These are phyloP conservation scores for Gari tellinella DNA, from an alignment of 2,888 invertebrate species.

Conservation along the genomic window DNA sequence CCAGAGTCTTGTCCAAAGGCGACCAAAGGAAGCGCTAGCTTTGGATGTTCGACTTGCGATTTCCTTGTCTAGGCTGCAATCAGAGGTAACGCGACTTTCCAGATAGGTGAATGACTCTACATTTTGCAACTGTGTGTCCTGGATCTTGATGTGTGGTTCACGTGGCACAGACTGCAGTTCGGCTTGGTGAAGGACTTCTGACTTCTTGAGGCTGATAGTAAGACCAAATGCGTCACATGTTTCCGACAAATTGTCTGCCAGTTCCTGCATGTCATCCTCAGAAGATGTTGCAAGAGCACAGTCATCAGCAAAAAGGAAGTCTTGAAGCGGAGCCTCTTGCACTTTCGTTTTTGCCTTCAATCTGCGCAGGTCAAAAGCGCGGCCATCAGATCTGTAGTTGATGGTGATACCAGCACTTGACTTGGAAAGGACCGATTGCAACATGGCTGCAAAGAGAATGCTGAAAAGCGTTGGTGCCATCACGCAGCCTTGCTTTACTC, in stretches of 20 bases:
- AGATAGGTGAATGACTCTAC: slow-evolving; percentile 22
- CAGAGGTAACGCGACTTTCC: slow-evolving; percentile 8
- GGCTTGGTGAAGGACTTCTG: slow-evolving; percentile 18
- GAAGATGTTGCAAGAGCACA: neutral
- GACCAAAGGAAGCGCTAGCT: slow-evolving; percentile 13
- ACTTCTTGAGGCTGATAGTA: slow-evolving; percentile 27
- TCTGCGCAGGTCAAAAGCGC: slow-evolving; percentile 5
- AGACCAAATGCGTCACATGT: neutral
- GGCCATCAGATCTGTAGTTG: slow-evolving; percentile 5
- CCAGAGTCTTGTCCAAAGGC: neutral
- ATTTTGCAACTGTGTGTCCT: too few species aligned
- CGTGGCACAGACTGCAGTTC: slow-evolving; percentile 19
- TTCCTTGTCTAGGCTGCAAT: slow-evolving; percentile 5
- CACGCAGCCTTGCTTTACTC: slow-evolving; percentile 10
- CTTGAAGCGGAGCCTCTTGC: neutral
- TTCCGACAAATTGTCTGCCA: neutral
- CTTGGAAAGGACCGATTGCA: neutral
- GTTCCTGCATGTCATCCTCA: neutral
- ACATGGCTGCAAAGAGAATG: slow-evolving; percentile 5
- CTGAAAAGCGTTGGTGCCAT: slow-evolving; percentile 4
- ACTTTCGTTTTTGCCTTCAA: slow-evolving; percentile 13
- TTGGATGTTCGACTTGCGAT: neutral
- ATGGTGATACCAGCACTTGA: neutral
- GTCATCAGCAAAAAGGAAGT: slow-evolving; percentile 24
- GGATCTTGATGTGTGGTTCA: slow-evolving; percentile 10